phyloP scores from a whole-genome alignment of 2,113 vertebrate genomes.

The Chunga burmeisteri region DNA sequence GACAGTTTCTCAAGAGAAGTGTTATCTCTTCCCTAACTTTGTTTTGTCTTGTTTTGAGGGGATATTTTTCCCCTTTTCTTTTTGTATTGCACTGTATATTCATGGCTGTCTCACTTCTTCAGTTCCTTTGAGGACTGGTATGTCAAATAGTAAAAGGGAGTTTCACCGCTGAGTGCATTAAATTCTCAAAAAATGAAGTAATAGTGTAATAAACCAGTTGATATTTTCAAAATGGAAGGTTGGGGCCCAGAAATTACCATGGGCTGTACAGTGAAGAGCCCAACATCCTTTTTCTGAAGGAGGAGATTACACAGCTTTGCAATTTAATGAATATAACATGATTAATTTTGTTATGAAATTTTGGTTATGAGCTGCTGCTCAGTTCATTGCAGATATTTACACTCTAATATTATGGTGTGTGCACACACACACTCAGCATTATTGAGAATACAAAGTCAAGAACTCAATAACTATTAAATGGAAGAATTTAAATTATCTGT shows the following conservation, averaged over 20 bases:
- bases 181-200: background rate
- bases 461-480: background rate
- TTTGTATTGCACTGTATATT: background rate
- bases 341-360: background rate
- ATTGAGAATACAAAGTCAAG: background rate
- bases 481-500: background rate
- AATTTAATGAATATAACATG: background rate
- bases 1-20: background rate
- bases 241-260: background rate
- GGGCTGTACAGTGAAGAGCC: background rate
- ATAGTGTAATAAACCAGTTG: background rate
- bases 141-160: background rate
- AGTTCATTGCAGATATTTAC: background rate
- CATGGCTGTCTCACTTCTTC: background rate
- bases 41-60: background rate
- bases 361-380: background rate
- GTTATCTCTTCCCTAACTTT: background rate
- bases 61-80: background rate
- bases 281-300: background rate
- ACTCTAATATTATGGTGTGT: background rate
- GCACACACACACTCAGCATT: accelerated
- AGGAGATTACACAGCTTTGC: background rate
- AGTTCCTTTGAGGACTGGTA: background rate
- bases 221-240: background rate
- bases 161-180: background rate